Percentiles rank a stretch among this genome's conserved stretches.
Conservation (phyloP, 2,797 vertebrate genomes). For the Pygocentrus nattereri region DNA sequence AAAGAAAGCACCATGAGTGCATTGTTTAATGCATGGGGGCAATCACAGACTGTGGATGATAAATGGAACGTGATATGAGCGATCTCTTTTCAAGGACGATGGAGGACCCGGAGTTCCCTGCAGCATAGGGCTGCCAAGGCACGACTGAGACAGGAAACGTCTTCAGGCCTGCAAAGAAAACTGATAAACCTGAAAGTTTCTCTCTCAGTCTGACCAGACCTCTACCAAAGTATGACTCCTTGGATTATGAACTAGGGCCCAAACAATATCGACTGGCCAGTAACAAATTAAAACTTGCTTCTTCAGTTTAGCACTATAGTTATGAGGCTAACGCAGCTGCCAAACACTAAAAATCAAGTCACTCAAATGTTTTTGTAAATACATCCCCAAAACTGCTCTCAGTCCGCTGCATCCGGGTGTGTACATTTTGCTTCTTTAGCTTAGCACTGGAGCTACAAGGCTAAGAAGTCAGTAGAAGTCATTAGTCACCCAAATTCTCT, state of each 20-base stretch:
- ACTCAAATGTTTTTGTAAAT: too few relatives aligned
- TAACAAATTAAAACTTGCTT: too few relatives aligned
- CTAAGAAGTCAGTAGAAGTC: too few relatives aligned
- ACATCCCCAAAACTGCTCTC: too few relatives aligned
- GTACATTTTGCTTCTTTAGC: too few relatives aligned
- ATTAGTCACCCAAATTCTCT: too few relatives aligned
- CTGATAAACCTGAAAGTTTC: constrained; percentile 57
- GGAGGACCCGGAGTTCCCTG: constrained; percentile 37
- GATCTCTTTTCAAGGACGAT: constrained; percentile 61
- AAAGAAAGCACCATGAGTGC: constrained; percentile 25
- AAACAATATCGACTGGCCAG: neutral
- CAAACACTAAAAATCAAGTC: too few relatives aligned
- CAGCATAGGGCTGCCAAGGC: constrained; percentile 50
- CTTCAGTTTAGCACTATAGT: too few relatives aligned
- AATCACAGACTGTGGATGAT: constrained; percentile 48
- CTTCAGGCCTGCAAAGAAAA: constrained; percentile 51
- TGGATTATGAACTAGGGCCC: constrained; percentile 14
- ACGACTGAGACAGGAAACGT: constrained; percentile 59
- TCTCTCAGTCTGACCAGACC: constrained; percentile 49
- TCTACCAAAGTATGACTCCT: constrained; percentile 45
- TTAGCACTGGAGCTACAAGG: too few relatives aligned
- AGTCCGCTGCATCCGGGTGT: too few relatives aligned
- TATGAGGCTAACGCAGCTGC: too few relatives aligned
- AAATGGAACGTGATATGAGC: constrained; percentile 47
- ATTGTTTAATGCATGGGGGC: constrained; percentile 31